These are phyloP conservation scores for Gadus macrocephalus DNA, from an alignment of 2,113 vertebrate species.

Conservation along the genomic window DNA sequence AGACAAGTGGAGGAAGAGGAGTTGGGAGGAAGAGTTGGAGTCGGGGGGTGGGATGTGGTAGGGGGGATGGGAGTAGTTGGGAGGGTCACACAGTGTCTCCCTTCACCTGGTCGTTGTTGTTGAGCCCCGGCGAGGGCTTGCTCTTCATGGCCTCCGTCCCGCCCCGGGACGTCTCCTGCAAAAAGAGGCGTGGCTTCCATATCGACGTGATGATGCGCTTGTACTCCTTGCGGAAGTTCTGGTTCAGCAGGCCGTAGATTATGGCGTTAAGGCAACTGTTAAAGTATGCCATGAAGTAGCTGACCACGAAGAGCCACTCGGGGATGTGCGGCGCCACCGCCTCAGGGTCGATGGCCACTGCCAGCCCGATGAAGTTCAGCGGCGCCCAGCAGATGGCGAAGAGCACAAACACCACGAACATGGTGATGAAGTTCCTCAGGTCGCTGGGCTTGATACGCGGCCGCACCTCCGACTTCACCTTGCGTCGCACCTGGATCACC, in stretches of 20 bases:
- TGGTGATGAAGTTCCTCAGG: conserved; percentile 78
- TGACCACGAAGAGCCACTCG: conserved; percentile 77
- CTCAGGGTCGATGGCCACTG: conserved; percentile 72
- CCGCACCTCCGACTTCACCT: conserved; percentile 70
- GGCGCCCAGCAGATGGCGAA: conserved; percentile 83
- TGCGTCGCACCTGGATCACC: conserved; percentile 74
- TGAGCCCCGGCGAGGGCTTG: conserved; percentile 69
- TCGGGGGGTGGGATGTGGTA: not conserved
- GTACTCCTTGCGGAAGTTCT: conserved; percentile 82
- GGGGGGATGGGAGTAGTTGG: not conserved
- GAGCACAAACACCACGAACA: conserved; percentile 82
- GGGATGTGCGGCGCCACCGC: conserved; percentile 75
- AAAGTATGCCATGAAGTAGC: conserved; percentile 85
- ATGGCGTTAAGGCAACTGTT: conserved; percentile 85
- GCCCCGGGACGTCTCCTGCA: conserved; percentile 70
- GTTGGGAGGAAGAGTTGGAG: no score
- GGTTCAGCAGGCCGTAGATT: conserved; percentile 80
- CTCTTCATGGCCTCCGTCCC: conserved; percentile 65
- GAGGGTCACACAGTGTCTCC: conserved; percentile 54
- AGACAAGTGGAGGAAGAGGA: not conserved
- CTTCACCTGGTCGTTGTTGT: conserved; percentile 68
- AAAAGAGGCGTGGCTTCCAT: conserved; percentile 71
- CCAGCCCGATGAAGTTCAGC: conserved; percentile 78
- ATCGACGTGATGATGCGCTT: conserved; percentile 73
- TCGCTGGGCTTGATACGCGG: conserved; percentile 66